A percentile compares a stretch with the other conserved stretches of the same genome.
Conservation (phyloP, 1,140 invertebrate genomes). For the Pinna nobilis region DNA sequence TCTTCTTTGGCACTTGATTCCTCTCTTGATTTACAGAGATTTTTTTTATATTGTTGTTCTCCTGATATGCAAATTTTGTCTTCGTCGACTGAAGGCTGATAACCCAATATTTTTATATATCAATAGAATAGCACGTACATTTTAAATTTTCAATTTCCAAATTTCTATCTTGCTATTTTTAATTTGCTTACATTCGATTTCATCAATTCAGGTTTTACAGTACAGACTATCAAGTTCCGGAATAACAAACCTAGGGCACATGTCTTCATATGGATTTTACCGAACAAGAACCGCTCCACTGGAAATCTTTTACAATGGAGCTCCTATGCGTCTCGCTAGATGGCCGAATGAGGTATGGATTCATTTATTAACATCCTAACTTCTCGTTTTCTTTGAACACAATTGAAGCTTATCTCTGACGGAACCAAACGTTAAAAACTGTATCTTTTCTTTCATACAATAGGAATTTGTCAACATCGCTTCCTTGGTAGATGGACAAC, state of each 20-base stretch:
- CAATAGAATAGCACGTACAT: not conserved
- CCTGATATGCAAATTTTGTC: too few species aligned
- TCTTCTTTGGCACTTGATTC: too few species aligned
- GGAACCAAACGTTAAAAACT: not conserved
- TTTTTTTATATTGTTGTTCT: too few species aligned
- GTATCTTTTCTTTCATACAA: not conserved
- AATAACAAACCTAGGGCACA: constrained; percentile 38
- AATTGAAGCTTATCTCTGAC: not conserved
- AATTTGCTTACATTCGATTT: not conserved
- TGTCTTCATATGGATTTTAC: constrained; percentile 39
- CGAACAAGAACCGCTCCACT: constrained; percentile 32
- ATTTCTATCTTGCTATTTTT: not conserved
- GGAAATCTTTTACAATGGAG: constrained; percentile 54
- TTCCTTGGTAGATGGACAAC: constrained; percentile 12
- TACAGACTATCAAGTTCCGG: constrained; percentile 41
- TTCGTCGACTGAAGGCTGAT: not conserved
- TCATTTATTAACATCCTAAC: not conserved
- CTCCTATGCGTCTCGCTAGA: constrained; percentile 40
- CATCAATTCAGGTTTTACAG: constrained; percentile 25
- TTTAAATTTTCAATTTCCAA: not conserved
- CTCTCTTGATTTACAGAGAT: too few species aligned
- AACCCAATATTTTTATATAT: not conserved
- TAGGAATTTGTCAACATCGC: constrained; percentile 43
- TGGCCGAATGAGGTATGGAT: constrained; percentile 52
- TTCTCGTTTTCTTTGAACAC: not conserved